Base-by-base conservation (phyloP, 1,140 invertebrate genomes). In the Drosophila arawakana region DNA sequence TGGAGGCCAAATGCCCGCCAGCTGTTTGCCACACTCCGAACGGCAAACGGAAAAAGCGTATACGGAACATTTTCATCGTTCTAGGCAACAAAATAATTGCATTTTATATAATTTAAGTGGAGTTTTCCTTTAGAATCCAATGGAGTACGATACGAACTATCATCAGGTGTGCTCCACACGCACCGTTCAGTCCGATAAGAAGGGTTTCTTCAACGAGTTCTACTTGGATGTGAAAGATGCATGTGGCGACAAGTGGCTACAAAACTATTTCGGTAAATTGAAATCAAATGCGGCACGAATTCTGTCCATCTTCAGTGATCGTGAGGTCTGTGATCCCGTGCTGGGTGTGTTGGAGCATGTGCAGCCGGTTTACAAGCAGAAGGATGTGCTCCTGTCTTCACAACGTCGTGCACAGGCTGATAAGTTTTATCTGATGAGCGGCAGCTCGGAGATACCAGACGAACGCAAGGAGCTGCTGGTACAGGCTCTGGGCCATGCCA, bases 171-270 rank as follows among this genome's bases (percentile, higher is more conserved):
- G 94, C 75, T 95, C 94, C 55, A 92, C 93, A 76, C 94, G 93
- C 60, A 95, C 95, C 0, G 84, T 95, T 13, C 94, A 95, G 73
- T 94, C 94, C 7, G 93, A 94, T 34, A 92, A 92, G 68, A 93
- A 94, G 67, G 95, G 94, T 7, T 95, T 95, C 81, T 95, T 95
- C 69, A 89, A 93, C 41, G 93, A 94, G 52, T 95, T 95, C 69
- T 94, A 85, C 73, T 6, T 84, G 92, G 63, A 91, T 52, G 90
- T 91, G 71, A 60, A 93, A 77, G 50, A 94, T 92, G 50, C 76
- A 85, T 74, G 80, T 85, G 57, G 91, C 67, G 90, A 92, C 55
- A 91, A 92, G 73, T 95, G 94, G 94, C 92, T 95, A 18, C 78
- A 93, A 13, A 91, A 93, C 52, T 90, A 89, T 49, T 95, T 95